A percentile compares a stretch with the other conserved stretches of the same genome.
phyloP scores from a whole-genome alignment of 2,113 vertebrate genomes.

The Arenaria interpres region DNA sequence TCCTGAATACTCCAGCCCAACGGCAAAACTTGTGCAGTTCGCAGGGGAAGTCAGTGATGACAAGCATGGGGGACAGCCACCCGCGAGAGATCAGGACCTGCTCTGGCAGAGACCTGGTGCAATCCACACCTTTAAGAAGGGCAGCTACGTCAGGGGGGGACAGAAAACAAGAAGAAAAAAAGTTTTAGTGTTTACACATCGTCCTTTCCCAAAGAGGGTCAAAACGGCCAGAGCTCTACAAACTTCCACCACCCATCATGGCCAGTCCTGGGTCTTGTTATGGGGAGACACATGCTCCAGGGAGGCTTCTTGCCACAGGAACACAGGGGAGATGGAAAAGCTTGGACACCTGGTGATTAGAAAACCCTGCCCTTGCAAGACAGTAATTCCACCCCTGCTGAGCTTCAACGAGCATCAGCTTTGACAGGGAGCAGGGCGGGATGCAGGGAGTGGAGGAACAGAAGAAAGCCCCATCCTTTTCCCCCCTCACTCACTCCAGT shows the following conservation, averaged over 20 bases:
- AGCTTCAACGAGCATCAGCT: background rate
- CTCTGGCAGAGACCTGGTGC: background rate
- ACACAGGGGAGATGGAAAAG: background rate
- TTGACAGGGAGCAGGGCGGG: background rate
- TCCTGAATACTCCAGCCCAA: background rate
- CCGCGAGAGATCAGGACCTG: background rate
- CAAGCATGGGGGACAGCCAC: background rate
- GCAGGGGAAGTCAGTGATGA: background rate
- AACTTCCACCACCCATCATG: background rate
- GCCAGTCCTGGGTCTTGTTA: background rate
- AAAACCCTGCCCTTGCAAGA: background rate
- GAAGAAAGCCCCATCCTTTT: background rate
- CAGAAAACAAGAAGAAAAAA: background rate
- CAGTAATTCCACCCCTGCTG: background rate
- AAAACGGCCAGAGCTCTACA: background rate
- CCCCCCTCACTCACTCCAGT: background rate
- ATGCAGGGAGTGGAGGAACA: background rate
- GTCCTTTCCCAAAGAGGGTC: background rate
- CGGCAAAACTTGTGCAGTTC: background rate
- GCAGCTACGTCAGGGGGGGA: background rate
- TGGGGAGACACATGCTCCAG: background rate
- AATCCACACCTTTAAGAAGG: background rate
- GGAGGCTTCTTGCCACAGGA: background rate
- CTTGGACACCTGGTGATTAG: background rate
- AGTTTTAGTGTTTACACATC: background rate